Percentiles rank a stretch among this genome's conserved stretches.
Conservation (phyloP, 2,797 vertebrate genomes). For the Triplophysa bombifrons region DNA sequence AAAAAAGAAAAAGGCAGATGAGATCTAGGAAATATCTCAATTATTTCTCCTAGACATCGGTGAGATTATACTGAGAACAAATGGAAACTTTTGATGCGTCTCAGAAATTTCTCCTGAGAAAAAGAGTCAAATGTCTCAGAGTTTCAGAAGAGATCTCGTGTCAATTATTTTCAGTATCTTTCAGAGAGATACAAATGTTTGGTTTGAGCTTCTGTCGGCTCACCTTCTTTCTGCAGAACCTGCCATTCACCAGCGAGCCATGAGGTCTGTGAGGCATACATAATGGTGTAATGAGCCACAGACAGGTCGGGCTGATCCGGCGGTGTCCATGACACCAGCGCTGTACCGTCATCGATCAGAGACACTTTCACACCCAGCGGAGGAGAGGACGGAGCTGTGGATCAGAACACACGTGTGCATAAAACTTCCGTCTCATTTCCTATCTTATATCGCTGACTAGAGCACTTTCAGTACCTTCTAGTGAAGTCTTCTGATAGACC, state of each 20-base stretch:
- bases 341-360: constrained; percentile 93
- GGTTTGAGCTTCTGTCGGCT: constrained; percentile 13
- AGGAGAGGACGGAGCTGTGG: constrained; percentile 85
- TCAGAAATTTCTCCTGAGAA: too few species aligned
- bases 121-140: too few species aligned
- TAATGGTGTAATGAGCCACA: constrained; percentile 89
- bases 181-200: neutral
- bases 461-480: constrained; percentile 79
- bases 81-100: too few species aligned
- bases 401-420: constrained; percentile 46
- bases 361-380: constrained; percentile 87
- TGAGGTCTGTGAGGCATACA: constrained; percentile 87
- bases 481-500: constrained; percentile 86
- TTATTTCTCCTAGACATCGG: too few species aligned
- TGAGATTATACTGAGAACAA: too few species aligned
- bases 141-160: too few species aligned
- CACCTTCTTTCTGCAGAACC: constrained; percentile 91
- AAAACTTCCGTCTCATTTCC: too few species aligned
- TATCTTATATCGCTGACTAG: too few species aligned
- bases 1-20: too few species aligned
- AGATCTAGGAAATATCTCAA: too few species aligned
- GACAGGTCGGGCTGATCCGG: constrained; percentile 82
- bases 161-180: neutral
- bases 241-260: constrained; percentile 91
- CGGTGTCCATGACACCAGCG: constrained; percentile 94